Base-by-base conservation (phyloP, 2,888 invertebrate species). In the Conchocele bisecta region DNA sequence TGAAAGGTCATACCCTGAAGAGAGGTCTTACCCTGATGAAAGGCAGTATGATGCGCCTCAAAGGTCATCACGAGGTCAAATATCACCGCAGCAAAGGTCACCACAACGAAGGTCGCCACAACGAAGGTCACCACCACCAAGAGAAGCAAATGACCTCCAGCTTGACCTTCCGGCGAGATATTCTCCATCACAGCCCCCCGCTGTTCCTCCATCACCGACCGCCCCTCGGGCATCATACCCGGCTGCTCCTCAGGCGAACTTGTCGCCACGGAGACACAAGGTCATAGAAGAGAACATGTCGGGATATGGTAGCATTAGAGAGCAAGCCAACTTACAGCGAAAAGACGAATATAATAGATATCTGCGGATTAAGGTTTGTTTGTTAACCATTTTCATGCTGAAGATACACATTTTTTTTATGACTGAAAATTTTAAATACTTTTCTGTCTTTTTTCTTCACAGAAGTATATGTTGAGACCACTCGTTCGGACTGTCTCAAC, bases 281-380 rank as follows among this genome's bases (percentile, higher is more conserved):
- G 31, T 50, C 5, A 5, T 28, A 2, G 22, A 44, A 3, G 37
- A 13, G 26, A 24, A 37, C 5, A 39, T 37, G 39, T 39, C 54
- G 39, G 24, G 39, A 6, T 54, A 54, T 54, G 54, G 26, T 11
- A 39, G 9, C 13, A 54, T 50, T 37, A 37, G 74, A 28, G 50
- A 35, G 39, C 50, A 68, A 44, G 68, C 68, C 29, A 64, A 59
- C 41, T 42, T 60, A 39, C 51, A 60, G 57, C 46, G 74, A 48
- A 46, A 74, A 42, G 35, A 68, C 50, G 74, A 74, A 11, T 74
- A 74, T 68, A 65, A 69, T 37, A 53, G 51, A 20, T 69, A 42
- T 48, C 31, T 74, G 29, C 60, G 44, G 44, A 9, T 22, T 13
- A 74, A 74, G 74, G 74, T 74, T 68, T n/a, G 74, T 74, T 46